Evolutionary conservation across 2,113 vertebrate species (phyloP).

Genomic region (Lonchura striata): DNA sequence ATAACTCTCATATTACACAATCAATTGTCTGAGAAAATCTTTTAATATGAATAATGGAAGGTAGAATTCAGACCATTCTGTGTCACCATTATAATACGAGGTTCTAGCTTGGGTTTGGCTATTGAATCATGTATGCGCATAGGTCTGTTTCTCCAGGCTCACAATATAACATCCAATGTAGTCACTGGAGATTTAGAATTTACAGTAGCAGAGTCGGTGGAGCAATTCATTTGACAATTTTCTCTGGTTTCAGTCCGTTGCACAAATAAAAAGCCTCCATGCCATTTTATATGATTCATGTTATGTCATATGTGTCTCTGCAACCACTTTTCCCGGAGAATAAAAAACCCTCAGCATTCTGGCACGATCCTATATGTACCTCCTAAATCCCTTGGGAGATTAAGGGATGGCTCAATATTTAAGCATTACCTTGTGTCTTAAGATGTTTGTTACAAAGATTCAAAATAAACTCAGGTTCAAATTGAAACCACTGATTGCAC

Average conservation of each 20-base stretch:
- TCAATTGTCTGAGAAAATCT: background rate
- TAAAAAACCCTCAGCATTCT: background rate
- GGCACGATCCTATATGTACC: background rate
- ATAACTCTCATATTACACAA: background rate
- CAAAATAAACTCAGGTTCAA: background rate
- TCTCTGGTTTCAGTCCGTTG: background rate
- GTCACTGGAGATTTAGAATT: background rate
- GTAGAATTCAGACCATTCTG: background rate
- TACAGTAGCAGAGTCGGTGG: background rate
- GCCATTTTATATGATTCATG: background rate
- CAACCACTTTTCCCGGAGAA: background rate
- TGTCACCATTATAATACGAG: too few relatives aligned
- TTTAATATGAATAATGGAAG: background rate
- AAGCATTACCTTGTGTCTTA: background rate
- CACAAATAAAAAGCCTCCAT: background rate
- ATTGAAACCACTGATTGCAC: fast-evolving
- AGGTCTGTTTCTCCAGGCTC: background rate
- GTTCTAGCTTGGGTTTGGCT: background rate
- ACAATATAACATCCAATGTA: background rate
- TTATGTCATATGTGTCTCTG: background rate
- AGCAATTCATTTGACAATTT: background rate
- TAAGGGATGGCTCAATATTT: background rate
- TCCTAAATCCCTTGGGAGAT: background rate
- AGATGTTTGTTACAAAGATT: background rate
- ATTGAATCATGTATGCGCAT: background rate